Percentiles rank a stretch among this genome's conserved stretches.
phyloP scores from a whole-genome alignment of 2,888 invertebrate genomes.

The Plemyria rubiginata region DNA sequence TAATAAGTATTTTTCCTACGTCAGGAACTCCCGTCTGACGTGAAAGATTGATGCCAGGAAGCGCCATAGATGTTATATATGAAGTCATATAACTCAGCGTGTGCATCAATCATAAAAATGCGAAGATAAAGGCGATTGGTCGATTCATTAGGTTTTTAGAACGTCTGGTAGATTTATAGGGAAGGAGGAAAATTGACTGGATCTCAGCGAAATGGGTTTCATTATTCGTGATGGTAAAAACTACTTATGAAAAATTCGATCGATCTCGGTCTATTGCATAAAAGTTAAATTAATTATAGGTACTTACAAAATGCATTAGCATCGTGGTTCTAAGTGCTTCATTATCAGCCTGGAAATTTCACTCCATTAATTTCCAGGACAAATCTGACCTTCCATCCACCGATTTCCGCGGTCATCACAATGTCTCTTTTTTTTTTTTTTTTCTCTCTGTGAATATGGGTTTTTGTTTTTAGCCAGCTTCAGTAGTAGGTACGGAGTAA shows the following conservation, averaged over 20 bases:
- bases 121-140: slow-evolving; percentile 31
- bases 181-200: neutral
- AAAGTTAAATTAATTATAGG: too few species aligned
- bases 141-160: slow-evolving; percentile 38
- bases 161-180: slow-evolving; percentile 20
- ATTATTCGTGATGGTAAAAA: slow-evolving; percentile 9
- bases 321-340: too few species aligned
- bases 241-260: neutral
- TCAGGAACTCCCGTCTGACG: slow-evolving; percentile 45
- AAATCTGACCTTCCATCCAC: too few species aligned
- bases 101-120: slow-evolving; percentile 41
- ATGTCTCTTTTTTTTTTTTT: too few species aligned
- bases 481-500: too few species aligned
- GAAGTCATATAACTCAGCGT: slow-evolving; percentile 35
- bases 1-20: slow-evolving; percentile 53
- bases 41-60: slow-evolving; percentile 52
- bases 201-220: slow-evolving; percentile 1
- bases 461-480: too few species aligned
- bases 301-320: too few species aligned
- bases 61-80: slow-evolving; percentile 31
- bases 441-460: too few species aligned
- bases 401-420: too few species aligned
- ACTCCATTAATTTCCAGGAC: too few species aligned
- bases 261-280: too few species aligned
- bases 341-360: too few species aligned